A percentile compares a stretch with the other conserved stretches of the same genome.
phyloP scores from a whole-genome alignment of 2,113 vertebrate species.

The Trinectes maculatus region DNA sequence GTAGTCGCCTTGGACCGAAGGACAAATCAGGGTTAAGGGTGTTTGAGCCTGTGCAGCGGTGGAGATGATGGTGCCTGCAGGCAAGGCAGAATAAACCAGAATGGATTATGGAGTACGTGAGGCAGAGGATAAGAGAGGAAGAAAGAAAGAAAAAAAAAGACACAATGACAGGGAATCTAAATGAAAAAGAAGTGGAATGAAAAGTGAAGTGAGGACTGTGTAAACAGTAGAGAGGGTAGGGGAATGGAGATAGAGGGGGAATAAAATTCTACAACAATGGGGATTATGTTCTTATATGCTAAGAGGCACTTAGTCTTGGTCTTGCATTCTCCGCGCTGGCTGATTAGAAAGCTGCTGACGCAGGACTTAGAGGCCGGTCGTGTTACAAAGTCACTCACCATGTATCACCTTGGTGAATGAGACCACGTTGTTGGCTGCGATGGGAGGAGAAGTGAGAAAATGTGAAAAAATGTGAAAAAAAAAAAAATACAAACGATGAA shows the following conservation, averaged over 20 bases:
- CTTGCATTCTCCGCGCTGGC: constrained; percentile 56
- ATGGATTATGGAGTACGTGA: constrained; percentile 9
- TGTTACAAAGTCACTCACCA: constrained; percentile 74
- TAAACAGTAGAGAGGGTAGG: constrained; percentile 42
- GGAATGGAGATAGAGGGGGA: constrained; percentile 43
- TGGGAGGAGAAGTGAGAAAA: constrained; percentile 30
- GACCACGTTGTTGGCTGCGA: constrained; percentile 57
- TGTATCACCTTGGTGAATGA: constrained; percentile 45
- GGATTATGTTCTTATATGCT: constrained; percentile 72
- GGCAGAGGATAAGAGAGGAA: not conserved
- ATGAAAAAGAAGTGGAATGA: constrained; percentile 1
- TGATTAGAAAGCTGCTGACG: constrained; percentile 74
- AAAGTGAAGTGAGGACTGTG: constrained; percentile 16
- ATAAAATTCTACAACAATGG: constrained; percentile 63
- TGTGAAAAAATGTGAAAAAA: not conserved
- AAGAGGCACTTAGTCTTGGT: constrained; percentile 48
- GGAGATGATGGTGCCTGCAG: constrained; percentile 40
- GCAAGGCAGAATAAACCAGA: not conserved
- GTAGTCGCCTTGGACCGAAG: constrained; percentile 66
- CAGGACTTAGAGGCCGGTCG: constrained; percentile 56
- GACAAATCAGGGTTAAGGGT: constrained; percentile 61
- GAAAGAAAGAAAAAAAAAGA: not conserved
- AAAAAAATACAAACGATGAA: constrained; percentile 57
- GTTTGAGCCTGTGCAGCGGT: constrained; percentile 42
- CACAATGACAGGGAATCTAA: not conserved